Evolutionary conservation across 2,888 invertebrate species (phyloP).

Genomic region (Dexiosoma caninum): DNA sequence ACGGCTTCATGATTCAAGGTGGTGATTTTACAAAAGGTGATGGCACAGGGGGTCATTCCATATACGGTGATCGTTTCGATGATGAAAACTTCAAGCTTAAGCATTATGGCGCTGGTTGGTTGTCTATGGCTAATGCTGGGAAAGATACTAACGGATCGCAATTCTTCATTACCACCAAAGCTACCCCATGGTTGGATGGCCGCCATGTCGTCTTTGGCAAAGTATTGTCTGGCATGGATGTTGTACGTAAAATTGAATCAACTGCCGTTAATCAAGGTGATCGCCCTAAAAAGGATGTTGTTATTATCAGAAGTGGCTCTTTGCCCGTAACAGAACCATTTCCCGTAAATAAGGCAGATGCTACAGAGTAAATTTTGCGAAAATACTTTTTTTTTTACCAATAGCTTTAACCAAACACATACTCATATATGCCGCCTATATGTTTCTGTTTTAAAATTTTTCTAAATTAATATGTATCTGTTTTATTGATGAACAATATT

Average conservation of each 20-base stretch:
- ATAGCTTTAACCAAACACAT: too few species aligned
- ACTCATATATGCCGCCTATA: too few species aligned
- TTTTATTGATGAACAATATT: too few species aligned
- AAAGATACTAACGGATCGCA: conserved; percentile 99
- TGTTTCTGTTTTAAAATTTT: too few species aligned
- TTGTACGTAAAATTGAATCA: conserved; percentile 90
- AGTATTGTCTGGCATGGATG: conserved; percentile 84
- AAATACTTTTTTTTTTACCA: too few species aligned
- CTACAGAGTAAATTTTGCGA: conserved; percentile 81
- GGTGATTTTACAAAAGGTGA: conserved; percentile 93
- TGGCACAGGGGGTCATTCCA: conserved; percentile 85
- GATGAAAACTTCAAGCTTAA: conserved; percentile 99
- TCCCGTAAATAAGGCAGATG: conserved; percentile 90
- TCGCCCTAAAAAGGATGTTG: conserved; percentile 88
- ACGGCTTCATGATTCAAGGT: too few species aligned
- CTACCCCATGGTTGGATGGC: conserved; percentile 93
- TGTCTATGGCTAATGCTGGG: conserved; percentile 99
- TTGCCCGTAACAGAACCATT: conserved; percentile 88
- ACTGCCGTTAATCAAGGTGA: conserved; percentile 86
- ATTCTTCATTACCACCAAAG: conserved; percentile 95
- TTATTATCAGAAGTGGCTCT: conserved; percentile 88
- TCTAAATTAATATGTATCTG: too few species aligned
- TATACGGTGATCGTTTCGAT: conserved; percentile 94
- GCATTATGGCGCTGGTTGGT: conserved; percentile 97
- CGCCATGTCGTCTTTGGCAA: conserved; percentile 99